A percentile compares a stretch with the other conserved stretches of the same genome.
These are phyloP conservation scores for Dufourea novaeangliae DNA, from an alignment of 1,140 invertebrate genomes.

Conservation along the genomic window DNA sequence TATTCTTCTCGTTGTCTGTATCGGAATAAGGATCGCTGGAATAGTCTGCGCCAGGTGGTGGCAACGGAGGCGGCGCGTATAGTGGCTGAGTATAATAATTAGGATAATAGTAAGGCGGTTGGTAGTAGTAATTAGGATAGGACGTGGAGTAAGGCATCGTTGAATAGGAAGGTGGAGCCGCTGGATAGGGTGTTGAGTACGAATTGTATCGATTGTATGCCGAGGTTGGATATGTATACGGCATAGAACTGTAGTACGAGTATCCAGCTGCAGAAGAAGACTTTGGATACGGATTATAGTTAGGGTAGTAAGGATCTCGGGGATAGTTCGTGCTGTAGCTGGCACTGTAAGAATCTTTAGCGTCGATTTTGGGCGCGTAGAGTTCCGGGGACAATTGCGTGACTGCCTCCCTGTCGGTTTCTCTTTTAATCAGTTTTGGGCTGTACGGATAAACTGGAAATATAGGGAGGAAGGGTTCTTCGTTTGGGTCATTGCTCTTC, in stretches of 20 bases:
- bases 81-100: constrained; percentile 72
- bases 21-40: constrained; percentile 17
- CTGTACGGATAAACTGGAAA: constrained; percentile 76
- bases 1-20: constrained; percentile 48
- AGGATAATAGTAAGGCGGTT: constrained; percentile 70
- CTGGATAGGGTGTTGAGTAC: constrained; percentile 49
- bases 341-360: constrained; percentile 70
- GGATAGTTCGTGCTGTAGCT: constrained; percentile 65
- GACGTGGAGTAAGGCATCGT: constrained; percentile 41
- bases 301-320: constrained; percentile 68
- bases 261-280: background rate
- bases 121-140: constrained; percentile 73
- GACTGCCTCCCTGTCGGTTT: constrained; percentile 64
- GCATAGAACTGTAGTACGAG: constrained; percentile 1
- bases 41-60: constrained; percentile 18
- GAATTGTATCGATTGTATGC: constrained; percentile 66
- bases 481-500: constrained; percentile 68
- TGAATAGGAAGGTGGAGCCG: constrained; percentile 23
- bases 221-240: constrained; percentile 30
- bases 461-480: constrained; percentile 79
- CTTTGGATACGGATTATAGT: constrained; percentile 67
- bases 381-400: constrained; percentile 71
- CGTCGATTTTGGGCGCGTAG: constrained; percentile 71
- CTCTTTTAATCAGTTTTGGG: constrained; percentile 77
- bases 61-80: constrained; percentile 54